phyloP scores from a whole-genome alignment of 2,113 vertebrate genomes.

The Spheniscus mendiculus region DNA sequence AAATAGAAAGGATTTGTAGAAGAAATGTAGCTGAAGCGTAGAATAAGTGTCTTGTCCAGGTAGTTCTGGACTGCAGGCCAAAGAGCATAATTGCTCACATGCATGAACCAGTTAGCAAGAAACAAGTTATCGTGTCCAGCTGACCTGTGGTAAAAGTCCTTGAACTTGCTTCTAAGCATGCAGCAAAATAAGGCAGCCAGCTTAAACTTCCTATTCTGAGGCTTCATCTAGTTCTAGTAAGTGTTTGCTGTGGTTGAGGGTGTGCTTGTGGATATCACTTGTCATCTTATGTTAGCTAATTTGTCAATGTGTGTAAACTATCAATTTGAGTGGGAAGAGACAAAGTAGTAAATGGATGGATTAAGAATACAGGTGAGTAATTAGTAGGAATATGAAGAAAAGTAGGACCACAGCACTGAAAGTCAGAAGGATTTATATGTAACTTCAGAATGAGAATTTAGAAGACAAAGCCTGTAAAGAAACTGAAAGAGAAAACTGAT shows the following conservation, averaged over 20 bases:
- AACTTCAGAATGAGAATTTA: not conserved
- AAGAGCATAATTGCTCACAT: not conserved
- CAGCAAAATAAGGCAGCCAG: not conserved
- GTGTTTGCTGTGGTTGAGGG: not conserved
- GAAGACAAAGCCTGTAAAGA: not conserved
- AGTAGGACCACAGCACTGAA: not conserved
- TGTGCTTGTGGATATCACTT: not conserved
- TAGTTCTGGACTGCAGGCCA: not conserved
- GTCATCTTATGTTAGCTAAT: not conserved
- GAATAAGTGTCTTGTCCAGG: not conserved
- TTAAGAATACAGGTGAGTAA: not conserved
- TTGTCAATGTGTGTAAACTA: not conserved
- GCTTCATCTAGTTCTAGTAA: not conserved
- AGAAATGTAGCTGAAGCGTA: not conserved
- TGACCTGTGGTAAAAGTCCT: not conserved
- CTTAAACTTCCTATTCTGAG: not conserved
- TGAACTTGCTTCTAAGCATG: not conserved
- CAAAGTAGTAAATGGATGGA: not conserved
- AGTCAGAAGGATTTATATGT: not conserved
- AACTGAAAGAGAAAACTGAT: not conserved
- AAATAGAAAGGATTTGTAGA: not conserved
- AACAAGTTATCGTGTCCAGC: not conserved
- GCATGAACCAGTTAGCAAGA: not conserved
- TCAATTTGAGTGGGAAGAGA: conserved; percentile 37
- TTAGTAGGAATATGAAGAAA: not conserved